These are phyloP conservation scores for Drosophila parabipectinata DNA, from an alignment of 1,140 invertebrate genomes.

Conservation along the genomic window DNA sequence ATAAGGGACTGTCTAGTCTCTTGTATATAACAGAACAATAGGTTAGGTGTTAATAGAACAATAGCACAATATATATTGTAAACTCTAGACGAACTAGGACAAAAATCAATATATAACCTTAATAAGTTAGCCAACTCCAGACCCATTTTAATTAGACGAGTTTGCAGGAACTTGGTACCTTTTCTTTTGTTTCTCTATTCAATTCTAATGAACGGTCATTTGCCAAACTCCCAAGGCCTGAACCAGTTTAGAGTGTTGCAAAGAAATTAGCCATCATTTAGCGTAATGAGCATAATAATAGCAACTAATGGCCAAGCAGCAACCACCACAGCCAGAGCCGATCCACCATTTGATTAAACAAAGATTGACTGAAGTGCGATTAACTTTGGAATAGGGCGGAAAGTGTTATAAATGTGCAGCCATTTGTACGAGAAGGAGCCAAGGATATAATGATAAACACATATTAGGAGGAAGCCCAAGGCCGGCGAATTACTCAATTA, in stretches of 20 bases:
- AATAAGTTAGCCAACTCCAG: slow-evolving; percentile 11
- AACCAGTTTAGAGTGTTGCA: slow-evolving; percentile 75
- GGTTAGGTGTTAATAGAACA: no score
- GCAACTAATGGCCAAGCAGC: slow-evolving; percentile 60
- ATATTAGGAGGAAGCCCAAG: slow-evolving; percentile 54
- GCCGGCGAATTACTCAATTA: slow-evolving; percentile 69
- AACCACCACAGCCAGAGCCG: slow-evolving; percentile 3
- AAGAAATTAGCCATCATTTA: slow-evolving; percentile 79
- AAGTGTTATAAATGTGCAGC: slow-evolving; percentile 74
- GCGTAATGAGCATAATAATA: slow-evolving; percentile 78
- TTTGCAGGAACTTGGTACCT: slow-evolving; percentile 13
- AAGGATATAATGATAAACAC: slow-evolving; percentile 54
- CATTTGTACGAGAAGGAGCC: slow-evolving; percentile 50
- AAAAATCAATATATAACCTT: slow-evolving; percentile 31
- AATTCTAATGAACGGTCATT: slow-evolving; percentile 66
- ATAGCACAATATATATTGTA: no score
- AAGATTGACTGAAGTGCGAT: slow-evolving; percentile 74
- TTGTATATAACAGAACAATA: no score
- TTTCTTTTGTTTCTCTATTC: slow-evolving; percentile 5
- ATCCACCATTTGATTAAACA: slow-evolving; percentile 65
- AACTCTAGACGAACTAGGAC: not conserved
- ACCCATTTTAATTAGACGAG: not conserved
- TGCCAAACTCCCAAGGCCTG: slow-evolving; percentile 56
- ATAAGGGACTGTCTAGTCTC: no score
- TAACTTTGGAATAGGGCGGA: slow-evolving; percentile 48